Evolutionary conservation across 2,888 invertebrate genomes (phyloP).

Genomic region (Morinoia aosen): DNA sequence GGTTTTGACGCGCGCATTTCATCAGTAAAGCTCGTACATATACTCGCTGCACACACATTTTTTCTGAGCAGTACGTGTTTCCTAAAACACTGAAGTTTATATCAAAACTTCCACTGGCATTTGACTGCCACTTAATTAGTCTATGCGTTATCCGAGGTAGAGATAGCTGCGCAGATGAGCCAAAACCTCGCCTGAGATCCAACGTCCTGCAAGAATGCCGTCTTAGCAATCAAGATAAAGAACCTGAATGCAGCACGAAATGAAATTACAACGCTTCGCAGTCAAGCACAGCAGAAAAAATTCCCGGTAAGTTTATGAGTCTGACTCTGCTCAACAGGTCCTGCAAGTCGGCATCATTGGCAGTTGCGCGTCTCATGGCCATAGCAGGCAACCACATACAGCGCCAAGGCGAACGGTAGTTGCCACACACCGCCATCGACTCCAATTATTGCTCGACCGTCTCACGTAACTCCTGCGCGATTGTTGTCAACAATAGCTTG

Average conservation of each 20-base stretch:
- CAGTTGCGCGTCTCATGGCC: background rate
- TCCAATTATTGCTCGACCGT: background rate
- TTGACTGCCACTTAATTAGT: too few relatives aligned
- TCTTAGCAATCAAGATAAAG: background rate
- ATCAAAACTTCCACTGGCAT: too few relatives aligned
- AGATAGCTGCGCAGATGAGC: too few relatives aligned
- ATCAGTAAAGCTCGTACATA: too few relatives aligned
- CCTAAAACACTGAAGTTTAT: too few relatives aligned
- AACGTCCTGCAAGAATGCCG: background rate
- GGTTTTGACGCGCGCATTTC: too few relatives aligned
- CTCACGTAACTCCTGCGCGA: background rate
- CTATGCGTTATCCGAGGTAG: too few relatives aligned
- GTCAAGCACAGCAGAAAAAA: background rate
- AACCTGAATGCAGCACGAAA: conserved; percentile 10
- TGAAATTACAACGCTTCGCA: background rate
- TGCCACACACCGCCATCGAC: background rate
- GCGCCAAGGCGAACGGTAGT: background rate
- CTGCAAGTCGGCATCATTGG: background rate
- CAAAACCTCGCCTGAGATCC: too few relatives aligned
- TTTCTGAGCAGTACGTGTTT: too few relatives aligned
- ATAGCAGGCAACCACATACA: background rate
- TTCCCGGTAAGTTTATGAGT: background rate
- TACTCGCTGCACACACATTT: too few relatives aligned
- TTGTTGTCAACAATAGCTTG: conserved; percentile 12
- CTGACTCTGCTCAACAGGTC: background rate